phyloP scores from a whole-genome alignment of 2,888 invertebrate genomes.

The Eupithecia dodoneata region DNA sequence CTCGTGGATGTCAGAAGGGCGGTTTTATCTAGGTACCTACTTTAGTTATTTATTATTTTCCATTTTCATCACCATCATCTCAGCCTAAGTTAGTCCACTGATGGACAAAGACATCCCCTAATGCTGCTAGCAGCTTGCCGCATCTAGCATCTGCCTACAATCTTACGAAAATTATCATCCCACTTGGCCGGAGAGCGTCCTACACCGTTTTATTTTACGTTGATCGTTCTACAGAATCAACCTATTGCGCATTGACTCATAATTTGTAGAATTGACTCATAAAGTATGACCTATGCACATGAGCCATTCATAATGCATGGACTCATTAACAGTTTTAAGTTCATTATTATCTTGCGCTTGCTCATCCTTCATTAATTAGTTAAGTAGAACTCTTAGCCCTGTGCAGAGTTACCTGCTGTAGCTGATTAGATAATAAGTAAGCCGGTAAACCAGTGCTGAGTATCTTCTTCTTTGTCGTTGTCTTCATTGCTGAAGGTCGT shows the following conservation, averaged over 20 bases:
- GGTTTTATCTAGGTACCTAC: not conserved
- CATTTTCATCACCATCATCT: not conserved
- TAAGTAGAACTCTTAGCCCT: not conserved
- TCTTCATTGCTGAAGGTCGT: too few relatives aligned
- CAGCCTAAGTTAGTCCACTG: too few relatives aligned
- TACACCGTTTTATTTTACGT: not conserved
- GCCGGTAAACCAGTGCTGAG: too few relatives aligned
- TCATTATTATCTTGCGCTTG: slow-evolving; percentile 17
- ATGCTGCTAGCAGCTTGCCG: too few relatives aligned
- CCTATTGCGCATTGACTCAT: not conserved
- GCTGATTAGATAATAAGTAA: too few relatives aligned
- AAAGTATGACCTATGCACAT: slow-evolving; percentile 16
- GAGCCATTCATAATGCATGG: slow-evolving; percentile 31
- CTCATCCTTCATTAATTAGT: not conserved
- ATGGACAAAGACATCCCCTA: too few relatives aligned
- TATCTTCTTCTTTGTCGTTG: too few relatives aligned
- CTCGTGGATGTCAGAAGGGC: too few relatives aligned
- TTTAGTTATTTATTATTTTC: not conserved
- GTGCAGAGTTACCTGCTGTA: not conserved
- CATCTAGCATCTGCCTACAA: too few relatives aligned
- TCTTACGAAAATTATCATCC: too few relatives aligned
- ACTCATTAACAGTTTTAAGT: slow-evolving; percentile 23
- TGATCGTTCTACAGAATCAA: not conserved
- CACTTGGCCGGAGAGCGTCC: too few relatives aligned
- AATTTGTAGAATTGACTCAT: not conserved